A percentile compares a stretch with the other conserved stretches of the same genome.
phyloP scores from a whole-genome alignment of 2,797 vertebrate genomes.

The Darevskia nairensis region DNA sequence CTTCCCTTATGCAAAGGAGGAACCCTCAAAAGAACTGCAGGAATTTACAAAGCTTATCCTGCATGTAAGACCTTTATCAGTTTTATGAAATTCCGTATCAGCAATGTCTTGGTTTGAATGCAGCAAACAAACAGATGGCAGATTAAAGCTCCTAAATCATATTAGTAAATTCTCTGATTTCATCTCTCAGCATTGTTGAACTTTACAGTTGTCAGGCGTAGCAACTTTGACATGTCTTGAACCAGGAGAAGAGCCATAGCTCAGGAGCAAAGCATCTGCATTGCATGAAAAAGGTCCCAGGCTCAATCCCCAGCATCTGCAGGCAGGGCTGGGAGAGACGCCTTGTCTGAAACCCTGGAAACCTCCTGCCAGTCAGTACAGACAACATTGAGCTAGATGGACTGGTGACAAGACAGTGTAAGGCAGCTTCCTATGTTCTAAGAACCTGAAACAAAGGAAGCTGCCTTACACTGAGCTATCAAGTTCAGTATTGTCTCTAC shows the following conservation, averaged over 20 bases:
- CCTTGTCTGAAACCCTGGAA: no score
- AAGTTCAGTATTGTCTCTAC: neutral
- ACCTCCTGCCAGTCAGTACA: no score
- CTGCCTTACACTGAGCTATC: neutral
- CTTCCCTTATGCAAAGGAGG: neutral
- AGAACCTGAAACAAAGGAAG: neutral
- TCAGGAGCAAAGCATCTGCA: no score
- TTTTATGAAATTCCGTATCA: conserved; percentile 31
- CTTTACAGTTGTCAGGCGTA: neutral
- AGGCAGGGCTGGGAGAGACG: no score
- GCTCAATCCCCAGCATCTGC: no score
- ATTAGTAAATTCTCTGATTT: neutral
- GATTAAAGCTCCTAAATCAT: neutral
- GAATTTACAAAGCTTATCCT: neutral
- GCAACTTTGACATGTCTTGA: neutral
- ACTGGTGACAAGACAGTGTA: neutral
- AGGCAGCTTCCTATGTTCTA: neutral
- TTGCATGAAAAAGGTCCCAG: no score
- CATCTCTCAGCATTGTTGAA: neutral
- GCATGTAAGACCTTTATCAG: conserved; percentile 8
- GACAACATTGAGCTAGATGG: no score
- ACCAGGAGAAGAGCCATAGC: no score
- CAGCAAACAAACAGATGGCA: rapidly evolving
- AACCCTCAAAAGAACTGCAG: neutral
- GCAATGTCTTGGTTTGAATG: conserved; percentile 1